Base-by-base conservation (phyloP, 2,113 vertebrate species). In the Columbina picui region DNA sequence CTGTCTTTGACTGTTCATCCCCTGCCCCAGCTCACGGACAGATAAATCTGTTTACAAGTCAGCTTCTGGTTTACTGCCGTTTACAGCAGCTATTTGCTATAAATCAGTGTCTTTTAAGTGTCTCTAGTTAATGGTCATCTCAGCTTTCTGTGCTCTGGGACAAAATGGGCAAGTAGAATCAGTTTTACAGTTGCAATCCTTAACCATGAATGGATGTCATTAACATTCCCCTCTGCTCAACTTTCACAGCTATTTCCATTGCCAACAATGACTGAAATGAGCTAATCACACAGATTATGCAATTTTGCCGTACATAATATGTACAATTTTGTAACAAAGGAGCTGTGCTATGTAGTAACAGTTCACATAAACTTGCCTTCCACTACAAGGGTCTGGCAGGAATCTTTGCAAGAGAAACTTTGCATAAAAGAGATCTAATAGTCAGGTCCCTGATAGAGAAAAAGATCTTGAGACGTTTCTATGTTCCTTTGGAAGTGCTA, bases 261-360 rank as follows among this genome's bases (percentile, higher is more conserved):
- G 78, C 84, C 79, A 60, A 56, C 78, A 20, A 8, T 21, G 74
- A 14, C 77, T 61, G 69, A 39, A 84, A 90, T 34, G 19, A 93
- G 82, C 81, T 94, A 94, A 97, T 96, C 93, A 71, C 83, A 85
- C 41, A 49, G 74, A 82, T 96, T 68, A 82, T 67, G 89, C 84
- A 87, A 53, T 95, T 95, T 59, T 38, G 29, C 67, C 79, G 53
- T 83, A 38, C 59, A 61, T 76, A 52, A 94, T 87, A 76, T 12
- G 1, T 87, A 32, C 93, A 90, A 95, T 97, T 91, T 91, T 82
- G 65, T 91, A 90, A 95, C 91, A 82, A 85, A 61, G 81, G 74
- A 89, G 53, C 36, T 69, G 21, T 38, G 32, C 81, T 52, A 0
- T 52, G 36, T 78, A 57, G 53, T 47, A 82, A 52, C 32, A 47